Percentiles rank a stretch among this genome's conserved stretches.
These are phyloP conservation scores for Crax fasciolata DNA, from an alignment of 2,797 vertebrate species.

Conservation along the genomic window DNA sequence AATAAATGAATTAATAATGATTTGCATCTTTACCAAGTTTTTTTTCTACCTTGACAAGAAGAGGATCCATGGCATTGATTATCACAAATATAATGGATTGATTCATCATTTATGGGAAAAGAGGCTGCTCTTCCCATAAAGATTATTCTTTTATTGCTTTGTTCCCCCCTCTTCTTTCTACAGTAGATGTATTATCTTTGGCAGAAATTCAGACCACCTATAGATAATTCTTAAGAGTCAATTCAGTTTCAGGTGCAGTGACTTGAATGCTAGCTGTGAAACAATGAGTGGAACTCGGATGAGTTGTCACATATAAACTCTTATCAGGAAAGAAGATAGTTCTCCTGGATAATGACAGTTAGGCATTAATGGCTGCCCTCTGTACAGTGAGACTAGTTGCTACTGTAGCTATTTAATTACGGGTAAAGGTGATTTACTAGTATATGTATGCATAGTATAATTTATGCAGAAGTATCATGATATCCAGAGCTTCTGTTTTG, in stretches of 20 bases:
- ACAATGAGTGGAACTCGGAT: constrained; percentile 62
- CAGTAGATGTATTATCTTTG: constrained; percentile 80
- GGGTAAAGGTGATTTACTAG: not conserved
- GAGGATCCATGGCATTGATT: constrained; percentile 84
- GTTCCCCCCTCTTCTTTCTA: not conserved
- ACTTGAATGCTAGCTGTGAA: constrained; percentile 58
- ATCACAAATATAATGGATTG: constrained; percentile 85
- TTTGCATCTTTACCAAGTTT: constrained; percentile 76
- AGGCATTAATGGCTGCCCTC: not conserved
- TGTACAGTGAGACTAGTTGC: not conserved
- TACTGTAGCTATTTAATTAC: constrained; percentile 5
- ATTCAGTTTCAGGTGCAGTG: constrained; percentile 62
- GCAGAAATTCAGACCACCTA: constrained; percentile 79
- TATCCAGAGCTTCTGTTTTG: not conserved
- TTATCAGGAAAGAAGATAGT: not conserved
- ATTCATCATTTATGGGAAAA: constrained; percentile 87
- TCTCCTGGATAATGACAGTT: not conserved
- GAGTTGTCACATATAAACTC: constrained; percentile 14
- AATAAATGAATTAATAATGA: constrained; percentile 86
- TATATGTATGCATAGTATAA: not conserved
- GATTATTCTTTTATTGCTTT: constrained; percentile 46
- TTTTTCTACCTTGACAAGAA: constrained; percentile 75
- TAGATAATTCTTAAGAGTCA: constrained; percentile 79
- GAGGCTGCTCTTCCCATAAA: constrained; percentile 83
- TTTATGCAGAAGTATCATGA: not conserved